These are phyloP conservation scores for Hemaris fuciformis DNA, from an alignment of 2,888 invertebrate species.

Conservation along the genomic window DNA sequence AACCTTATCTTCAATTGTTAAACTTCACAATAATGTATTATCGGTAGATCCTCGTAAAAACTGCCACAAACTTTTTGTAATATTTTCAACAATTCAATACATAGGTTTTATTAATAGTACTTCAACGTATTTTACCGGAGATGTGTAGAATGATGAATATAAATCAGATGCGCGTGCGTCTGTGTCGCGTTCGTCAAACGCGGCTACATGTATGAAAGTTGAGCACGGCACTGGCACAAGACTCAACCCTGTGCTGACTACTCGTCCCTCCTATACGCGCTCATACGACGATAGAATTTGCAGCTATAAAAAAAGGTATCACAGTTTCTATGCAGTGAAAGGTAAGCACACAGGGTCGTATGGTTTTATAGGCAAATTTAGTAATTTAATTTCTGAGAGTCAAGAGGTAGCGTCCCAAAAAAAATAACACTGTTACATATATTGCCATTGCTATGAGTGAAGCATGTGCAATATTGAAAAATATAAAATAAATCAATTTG, in stretches of 20 bases:
- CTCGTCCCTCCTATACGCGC: constrained; percentile 31
- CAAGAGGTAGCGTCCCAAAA: not conserved
- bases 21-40: constrained; percentile 35
- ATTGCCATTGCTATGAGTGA: no score
- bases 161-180: constrained; percentile 25
- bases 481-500: no score
- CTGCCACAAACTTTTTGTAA: not conserved
- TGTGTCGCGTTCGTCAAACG: constrained; percentile 29
- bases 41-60: constrained; percentile 18
- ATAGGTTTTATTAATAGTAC: not conserved
- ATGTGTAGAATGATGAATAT: not conserved
- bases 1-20: constrained; percentile 41
- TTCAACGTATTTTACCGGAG: not conserved
- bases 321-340: constrained; percentile 30
- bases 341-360: constrained; percentile 16
- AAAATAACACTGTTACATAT: no score
- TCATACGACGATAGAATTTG: constrained; percentile 26
- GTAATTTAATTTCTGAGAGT: not conserved
- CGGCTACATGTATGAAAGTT: constrained; percentile 48
- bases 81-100: not conserved
- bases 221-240: constrained; percentile 39
- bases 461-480: no score
- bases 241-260: not conserved
- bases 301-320: constrained; percentile 26
- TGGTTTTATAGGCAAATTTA: constrained; percentile 7